Conservation (phyloP, 1,140 invertebrate species). For the Stratiolaelaps scimitus region DNA sequence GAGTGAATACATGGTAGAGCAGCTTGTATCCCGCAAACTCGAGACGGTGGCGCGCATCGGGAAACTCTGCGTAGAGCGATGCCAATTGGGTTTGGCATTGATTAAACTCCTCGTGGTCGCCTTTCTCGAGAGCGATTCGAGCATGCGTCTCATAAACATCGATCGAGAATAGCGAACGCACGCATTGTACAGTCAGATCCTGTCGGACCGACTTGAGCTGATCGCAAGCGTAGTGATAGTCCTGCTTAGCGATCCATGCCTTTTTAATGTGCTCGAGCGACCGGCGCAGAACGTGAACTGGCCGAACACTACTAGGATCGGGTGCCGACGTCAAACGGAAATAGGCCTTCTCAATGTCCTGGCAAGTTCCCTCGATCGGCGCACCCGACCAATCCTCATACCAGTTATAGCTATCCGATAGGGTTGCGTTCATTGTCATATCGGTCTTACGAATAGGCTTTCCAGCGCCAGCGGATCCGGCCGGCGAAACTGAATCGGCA, state of each 20-base stretch:
- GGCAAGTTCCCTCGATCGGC: slow-evolving; percentile 82
- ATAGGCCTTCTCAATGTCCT: slow-evolving; percentile 85
- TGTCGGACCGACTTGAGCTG: slow-evolving; percentile 96
- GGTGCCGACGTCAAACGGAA: slow-evolving; percentile 82
- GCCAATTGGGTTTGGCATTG: slow-evolving; percentile 95
- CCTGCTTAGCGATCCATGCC: slow-evolving; percentile 71
- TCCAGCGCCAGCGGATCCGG: slow-evolving; percentile 38
- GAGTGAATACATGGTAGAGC: slow-evolving; percentile 92
- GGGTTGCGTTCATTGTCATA: slow-evolving; percentile 32
- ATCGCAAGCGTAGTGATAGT: slow-evolving; percentile 93
- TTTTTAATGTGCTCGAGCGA: slow-evolving; percentile 78
- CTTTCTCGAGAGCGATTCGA: slow-evolving; percentile 86
- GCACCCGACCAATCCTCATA: slow-evolving; percentile 61
- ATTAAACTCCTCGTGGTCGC: slow-evolving; percentile 96
- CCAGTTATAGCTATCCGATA: slow-evolving; percentile 39
- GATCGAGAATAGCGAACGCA: slow-evolving; percentile 82
- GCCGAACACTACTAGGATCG: slow-evolving; percentile 74
- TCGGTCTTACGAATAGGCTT: slow-evolving; percentile 32
- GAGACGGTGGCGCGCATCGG: slow-evolving; percentile 56
- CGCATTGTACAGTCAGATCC: slow-evolving; percentile 94
- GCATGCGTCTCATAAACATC: slow-evolving; percentile 97
- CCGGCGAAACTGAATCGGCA: too few relatives aligned
- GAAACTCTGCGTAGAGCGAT: slow-evolving; percentile 64
- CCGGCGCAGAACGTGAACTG: slow-evolving; percentile 64
- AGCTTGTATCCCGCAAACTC: slow-evolving; percentile 92